Conservation (phyloP, 1,140 invertebrate species). For the Trachymyrmex cornetzi region DNA sequence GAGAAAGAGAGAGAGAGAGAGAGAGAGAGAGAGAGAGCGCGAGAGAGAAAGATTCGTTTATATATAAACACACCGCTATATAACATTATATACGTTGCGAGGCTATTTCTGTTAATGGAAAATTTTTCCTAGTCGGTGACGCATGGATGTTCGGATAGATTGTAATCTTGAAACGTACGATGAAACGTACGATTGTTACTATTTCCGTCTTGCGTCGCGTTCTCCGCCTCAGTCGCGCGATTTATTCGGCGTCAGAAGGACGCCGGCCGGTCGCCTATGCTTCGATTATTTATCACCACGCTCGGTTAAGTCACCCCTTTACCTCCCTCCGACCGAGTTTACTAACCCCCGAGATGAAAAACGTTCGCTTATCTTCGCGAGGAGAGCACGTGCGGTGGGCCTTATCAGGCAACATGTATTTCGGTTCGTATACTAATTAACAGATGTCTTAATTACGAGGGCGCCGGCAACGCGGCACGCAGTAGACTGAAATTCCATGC, state of each 20-base stretch:
- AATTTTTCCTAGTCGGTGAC: constrained; percentile 45
- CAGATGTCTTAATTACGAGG: constrained; percentile 79
- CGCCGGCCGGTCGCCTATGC: constrained; percentile 30
- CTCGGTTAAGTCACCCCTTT: constrained; percentile 20
- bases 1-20: not conserved
- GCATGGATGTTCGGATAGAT: constrained; percentile 44
- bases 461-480: constrained; percentile 56
- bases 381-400: not conserved
- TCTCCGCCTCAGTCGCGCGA: constrained; percentile 39
- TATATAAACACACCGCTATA: not conserved
- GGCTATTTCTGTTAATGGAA: constrained; percentile 52
- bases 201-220: constrained; percentile 54
- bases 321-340: not conserved
- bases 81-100: constrained; percentile 27
- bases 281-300: constrained; percentile 60
- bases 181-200: constrained; percentile 56
- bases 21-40: too few relatives aligned
- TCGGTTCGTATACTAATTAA: constrained; percentile 71
- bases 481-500: constrained; percentile 72
- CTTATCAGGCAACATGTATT: constrained; percentile 46
- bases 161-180: constrained; percentile 49
- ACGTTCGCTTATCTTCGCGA: constrained; percentile 43
- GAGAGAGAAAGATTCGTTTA: not conserved
- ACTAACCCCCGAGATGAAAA: constrained; percentile 10
- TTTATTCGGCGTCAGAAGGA: constrained; percentile 49